Evolutionary conservation across 2,113 vertebrate genomes (phyloP), one percentile per base, ranked within the genome.

Genomic region (Phylloscopus trochilus): DNA sequence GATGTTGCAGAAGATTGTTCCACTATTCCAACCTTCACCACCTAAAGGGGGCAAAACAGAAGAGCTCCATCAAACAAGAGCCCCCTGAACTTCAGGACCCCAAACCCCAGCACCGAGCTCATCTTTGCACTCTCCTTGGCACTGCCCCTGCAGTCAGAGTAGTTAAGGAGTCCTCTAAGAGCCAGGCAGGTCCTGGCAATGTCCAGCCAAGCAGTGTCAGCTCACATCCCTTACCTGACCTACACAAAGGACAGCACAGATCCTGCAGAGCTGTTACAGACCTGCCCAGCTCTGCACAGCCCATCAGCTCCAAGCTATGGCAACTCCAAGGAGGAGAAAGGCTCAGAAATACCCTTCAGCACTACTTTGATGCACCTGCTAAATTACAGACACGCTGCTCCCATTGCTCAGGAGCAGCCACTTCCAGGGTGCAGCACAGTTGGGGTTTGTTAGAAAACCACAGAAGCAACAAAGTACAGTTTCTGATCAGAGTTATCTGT

Each of bases 1-100:
- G 99, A 99, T 0, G 99, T 98, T 81, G 99, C 98, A 15, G 99
- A 99, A 15, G 99, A 98, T 20, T 99, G 99, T 83, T 99, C 99
- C 96, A 99, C 98, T 51, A 99, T 98, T 82, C 99, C 99, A 63
- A 99, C 99, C 94, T 99, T 99, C 93, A 99, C 99, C 97, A 99
- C 98, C 99, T 99, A 95, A 31, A 97, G 24, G 49, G 56, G 41
- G 14, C 8, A 86, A 26, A 56, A 60, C 11, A 93, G n/a, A 86
- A 96, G 41, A 90, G 35, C 59, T 75, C n/a, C 15, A 21, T 90
- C 43, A 87, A 92, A 83, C 46, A 75, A 18, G 22, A 78, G 27
- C 10, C 15, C 58, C 24, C 17, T 41, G 28, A 78, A 46, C 7
- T 43, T n/a, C 1, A 26, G 53, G 23, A 88, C 60, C 4, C 13